Evolutionary conservation across 2,888 invertebrate genomes (phyloP), one percentile per base, ranked within the genome.

Genomic region (Ashinkailepas kermadecensis): DNA sequence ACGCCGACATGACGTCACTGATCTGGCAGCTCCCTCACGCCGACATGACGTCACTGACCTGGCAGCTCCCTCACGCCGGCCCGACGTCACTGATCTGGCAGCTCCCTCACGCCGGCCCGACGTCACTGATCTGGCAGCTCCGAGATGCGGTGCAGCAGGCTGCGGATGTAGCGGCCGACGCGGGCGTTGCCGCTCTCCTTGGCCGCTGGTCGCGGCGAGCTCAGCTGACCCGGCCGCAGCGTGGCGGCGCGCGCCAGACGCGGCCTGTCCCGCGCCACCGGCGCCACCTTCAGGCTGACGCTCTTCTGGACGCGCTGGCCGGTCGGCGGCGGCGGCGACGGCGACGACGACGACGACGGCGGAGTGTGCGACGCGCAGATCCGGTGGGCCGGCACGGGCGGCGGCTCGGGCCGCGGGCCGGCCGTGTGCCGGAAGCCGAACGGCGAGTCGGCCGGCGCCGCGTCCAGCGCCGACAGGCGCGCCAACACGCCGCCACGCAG

Each of bases 161-260:
- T 74, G 3, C 74, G 54, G 21, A 74, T 74, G 21, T 74, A 74
- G 18, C 74, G 54, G 7, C 74, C 74, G 2, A 74, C 74, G 3
- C 74, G 15, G 7, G 74, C 74, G 21, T 74, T 74, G 9, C 74
- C 74, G n/a, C 74, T 74, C 74, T 74, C 74, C 74, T 74, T 74
- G 9, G 70, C 18, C 6, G 58, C 23, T 0, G 59, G 23, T 10
- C 58, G 21, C 1, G 57, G 79, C 59, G 79, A 57, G 58, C 58
- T 59, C 79, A 7, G 13, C 58, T 12, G 12, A 4, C 8, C 56
- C 21, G 9, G 56, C 74, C 39, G 54, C 56, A 21, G 21, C 74
- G 39, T 12, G 10, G 9, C 21, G 65, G 9, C 65, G 23, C 67
- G 4, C 39, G 10, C n/a, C n/a, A n/a, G 18, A 21, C n/a, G 64